Conservation (phyloP, 2,888 invertebrate genomes). For the Drosophila pseudotakahashii region DNA sequence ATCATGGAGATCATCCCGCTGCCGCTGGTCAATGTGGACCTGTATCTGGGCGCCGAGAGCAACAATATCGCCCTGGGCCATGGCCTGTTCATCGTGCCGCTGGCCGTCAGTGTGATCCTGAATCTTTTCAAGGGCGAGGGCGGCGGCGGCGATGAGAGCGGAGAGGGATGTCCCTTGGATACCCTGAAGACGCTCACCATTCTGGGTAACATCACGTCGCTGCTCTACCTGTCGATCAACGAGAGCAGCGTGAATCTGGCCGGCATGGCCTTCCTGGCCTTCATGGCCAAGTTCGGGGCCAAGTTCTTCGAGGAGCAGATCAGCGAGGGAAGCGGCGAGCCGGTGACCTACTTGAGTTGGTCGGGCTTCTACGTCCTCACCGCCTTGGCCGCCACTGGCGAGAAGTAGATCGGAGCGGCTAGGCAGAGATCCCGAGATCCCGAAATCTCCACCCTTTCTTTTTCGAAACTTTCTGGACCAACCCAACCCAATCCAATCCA, state of each 20-base stretch:
- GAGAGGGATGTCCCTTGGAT: slow-evolving; percentile 13
- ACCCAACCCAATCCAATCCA: neutral
- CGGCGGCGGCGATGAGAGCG: slow-evolving; percentile 31
- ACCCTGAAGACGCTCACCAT: slow-evolving; percentile 68
- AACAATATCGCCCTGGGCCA: slow-evolving; percentile 74
- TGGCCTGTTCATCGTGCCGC: slow-evolving; percentile 73
- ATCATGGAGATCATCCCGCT: slow-evolving; percentile 71
- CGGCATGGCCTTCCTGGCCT: slow-evolving; percentile 69
- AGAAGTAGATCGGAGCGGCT: slow-evolving; percentile 25
- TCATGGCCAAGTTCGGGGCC: slow-evolving; percentile 67
- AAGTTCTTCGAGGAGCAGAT: slow-evolving; percentile 36
- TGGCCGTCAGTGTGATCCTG: slow-evolving; percentile 57
- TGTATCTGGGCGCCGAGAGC: slow-evolving; percentile 58
- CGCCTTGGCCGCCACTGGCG: slow-evolving; percentile 39
- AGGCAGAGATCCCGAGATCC: neutral
- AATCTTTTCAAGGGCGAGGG: slow-evolving; percentile 36
- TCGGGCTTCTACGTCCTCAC: slow-evolving; percentile 55
- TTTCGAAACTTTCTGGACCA: neutral
- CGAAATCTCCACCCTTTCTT: neutral
- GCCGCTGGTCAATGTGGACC: slow-evolving; percentile 72
- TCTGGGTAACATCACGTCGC: slow-evolving; percentile 75
- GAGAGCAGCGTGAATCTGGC: slow-evolving; percentile 62
- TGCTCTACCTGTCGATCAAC: slow-evolving; percentile 71
- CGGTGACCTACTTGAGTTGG: slow-evolving; percentile 56
- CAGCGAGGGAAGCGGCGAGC: slow-evolving; percentile 17